Evolutionary conservation across 2,113 vertebrate species (phyloP).

Genomic region (Thryonomys swinderianus): DNA sequence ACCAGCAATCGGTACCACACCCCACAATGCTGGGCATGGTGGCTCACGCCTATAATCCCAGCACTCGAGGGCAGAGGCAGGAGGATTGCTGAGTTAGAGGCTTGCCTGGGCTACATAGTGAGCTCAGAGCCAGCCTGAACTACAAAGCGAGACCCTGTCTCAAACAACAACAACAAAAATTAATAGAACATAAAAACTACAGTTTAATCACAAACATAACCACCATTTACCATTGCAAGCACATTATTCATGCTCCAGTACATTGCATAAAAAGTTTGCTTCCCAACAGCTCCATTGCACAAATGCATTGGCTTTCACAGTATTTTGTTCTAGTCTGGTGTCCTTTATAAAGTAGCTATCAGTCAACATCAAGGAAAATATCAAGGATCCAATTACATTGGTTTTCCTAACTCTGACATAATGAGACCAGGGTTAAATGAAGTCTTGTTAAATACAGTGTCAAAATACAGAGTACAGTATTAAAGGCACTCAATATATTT

Average conservation of each 20-base stretch:
- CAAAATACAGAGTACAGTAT: background rate
- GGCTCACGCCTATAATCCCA: too few relatives aligned
- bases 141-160: too few relatives aligned
- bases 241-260: background rate
- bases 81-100: too few relatives aligned
- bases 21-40: too few relatives aligned
- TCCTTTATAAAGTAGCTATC: background rate
- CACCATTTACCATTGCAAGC: background rate
- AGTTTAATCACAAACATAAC: background rate
- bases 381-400: background rate
- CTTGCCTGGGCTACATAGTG: too few relatives aligned
- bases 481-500: background rate
- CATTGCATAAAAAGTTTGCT: conserved; percentile 31
- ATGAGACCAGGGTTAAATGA: background rate
- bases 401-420: background rate
- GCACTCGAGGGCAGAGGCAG: too few relatives aligned
- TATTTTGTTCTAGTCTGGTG: background rate
- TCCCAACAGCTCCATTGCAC: background rate
- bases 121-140: too few relatives aligned
- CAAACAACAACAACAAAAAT: too few relatives aligned
- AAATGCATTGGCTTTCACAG: conserved; percentile 1
- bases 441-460: background rate
- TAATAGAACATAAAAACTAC: background rate
- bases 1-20: too few relatives aligned
- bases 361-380: conserved; percentile 10